Percentiles rank a stretch among this genome's conserved stretches.
phyloP scores from a whole-genome alignment of 2,888 invertebrate species.

The Ormyrus pomaceus region DNA sequence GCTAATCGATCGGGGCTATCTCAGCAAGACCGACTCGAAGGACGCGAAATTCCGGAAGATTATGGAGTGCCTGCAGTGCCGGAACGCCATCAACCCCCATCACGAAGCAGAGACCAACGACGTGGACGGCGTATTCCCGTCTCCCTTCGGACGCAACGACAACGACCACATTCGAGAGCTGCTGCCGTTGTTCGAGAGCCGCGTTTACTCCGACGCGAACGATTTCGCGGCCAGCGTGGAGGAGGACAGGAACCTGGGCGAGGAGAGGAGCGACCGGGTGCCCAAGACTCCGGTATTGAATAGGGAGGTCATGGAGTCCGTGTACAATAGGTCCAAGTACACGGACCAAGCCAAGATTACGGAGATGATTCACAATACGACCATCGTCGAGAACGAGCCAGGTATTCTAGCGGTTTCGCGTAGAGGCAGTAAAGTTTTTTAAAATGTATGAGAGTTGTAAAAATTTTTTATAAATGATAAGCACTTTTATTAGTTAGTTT shows the following conservation, averaged over 20 bases:
- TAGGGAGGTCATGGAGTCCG: conserved; percentile 9
- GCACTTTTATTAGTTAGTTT: no score
- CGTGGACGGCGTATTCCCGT: not conserved
- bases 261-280: conserved; percentile 3
- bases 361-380: conserved; percentile 16
- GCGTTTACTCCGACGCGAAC: conserved; percentile 19
- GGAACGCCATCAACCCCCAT: not conserved
- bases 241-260: not conserved
- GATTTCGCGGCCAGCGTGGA: not conserved
- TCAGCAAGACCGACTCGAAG: conserved; percentile 25
- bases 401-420: no score
- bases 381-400: conserved; percentile 10
- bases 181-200: conserved; percentile 33
- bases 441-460: no score
- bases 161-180: conserved; percentile 29
- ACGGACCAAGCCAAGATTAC: conserved; percentile 4
- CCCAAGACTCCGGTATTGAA: not conserved
- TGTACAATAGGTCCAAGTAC: not conserved
- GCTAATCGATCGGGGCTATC: conserved; percentile 16
- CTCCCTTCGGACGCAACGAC: not conserved
- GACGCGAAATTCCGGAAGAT: conserved; percentile 38
- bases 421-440: no score
- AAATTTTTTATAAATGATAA: no score
- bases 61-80: conserved; percentile 51
- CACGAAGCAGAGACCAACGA: not conserved